A percentile compares a stretch with the other conserved stretches of the same genome.
Evolutionary conservation across 2,888 invertebrate species (phyloP).

Genomic region (Seira ritae): DNA sequence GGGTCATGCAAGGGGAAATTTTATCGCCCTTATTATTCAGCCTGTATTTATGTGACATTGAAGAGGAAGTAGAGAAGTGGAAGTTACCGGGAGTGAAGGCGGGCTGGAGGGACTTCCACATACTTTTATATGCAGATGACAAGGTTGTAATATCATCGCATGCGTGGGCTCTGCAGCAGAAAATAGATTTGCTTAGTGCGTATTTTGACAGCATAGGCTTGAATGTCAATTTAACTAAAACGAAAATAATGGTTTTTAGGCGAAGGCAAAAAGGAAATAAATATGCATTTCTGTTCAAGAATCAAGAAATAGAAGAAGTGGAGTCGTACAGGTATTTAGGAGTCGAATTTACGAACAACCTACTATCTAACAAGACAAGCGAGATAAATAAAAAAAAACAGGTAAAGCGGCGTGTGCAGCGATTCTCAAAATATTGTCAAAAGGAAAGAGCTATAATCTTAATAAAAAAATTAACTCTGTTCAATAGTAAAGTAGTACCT

Average conservation of each 20-base stretch:
- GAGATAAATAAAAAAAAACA: background rate
- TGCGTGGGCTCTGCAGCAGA: background rate
- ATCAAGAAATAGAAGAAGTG: background rate
- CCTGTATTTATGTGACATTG: background rate
- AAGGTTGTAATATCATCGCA: background rate
- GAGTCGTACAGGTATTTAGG: background rate
- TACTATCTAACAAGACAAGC: background rate
- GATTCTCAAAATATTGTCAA: background rate
- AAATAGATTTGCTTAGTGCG: background rate
- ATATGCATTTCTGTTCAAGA: background rate
- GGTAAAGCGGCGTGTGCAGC: background rate
- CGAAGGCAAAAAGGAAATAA: background rate
- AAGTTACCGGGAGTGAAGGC: background rate
- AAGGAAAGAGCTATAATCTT: too few species aligned
- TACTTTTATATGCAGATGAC: background rate
- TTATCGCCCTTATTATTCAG: background rate
- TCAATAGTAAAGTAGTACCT: background rate
- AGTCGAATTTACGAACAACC: background rate
- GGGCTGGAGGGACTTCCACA: background rate
- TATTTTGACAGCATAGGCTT: background rate
- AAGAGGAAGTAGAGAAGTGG: background rate
- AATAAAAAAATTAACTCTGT: conserved; percentile 5
- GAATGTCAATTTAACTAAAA: background rate
- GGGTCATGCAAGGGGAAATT: background rate
- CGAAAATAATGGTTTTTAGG: background rate